phyloP scores from a whole-genome alignment of 2,797 vertebrate species.

The Danio aesculapii region DNA sequence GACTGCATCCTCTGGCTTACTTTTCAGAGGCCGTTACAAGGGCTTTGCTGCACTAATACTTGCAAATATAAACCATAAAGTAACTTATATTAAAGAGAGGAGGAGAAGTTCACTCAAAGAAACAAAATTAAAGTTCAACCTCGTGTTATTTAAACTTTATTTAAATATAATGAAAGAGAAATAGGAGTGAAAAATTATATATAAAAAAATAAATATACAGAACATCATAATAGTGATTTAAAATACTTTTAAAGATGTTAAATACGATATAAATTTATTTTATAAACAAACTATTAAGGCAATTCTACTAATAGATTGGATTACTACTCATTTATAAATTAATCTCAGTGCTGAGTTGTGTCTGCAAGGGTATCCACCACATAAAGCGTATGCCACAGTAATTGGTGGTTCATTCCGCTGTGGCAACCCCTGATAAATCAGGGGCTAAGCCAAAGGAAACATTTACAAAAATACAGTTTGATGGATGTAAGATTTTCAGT shows the following conservation, averaged over 20 bases:
- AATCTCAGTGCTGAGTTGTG: too few species aligned
- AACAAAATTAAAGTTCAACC: background rate
- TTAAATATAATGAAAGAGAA: background rate
- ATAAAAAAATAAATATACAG: rapidly evolving
- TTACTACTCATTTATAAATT: too few species aligned
- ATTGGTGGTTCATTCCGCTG: too few species aligned
- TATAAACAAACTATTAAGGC: background rate
- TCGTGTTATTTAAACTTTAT: background rate
- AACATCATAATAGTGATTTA: background rate
- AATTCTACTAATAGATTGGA: background rate
- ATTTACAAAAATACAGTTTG: too few species aligned
- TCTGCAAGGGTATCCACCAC: too few species aligned
- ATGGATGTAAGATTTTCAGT: background rate
- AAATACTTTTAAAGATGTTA: too few species aligned
- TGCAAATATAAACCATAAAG: background rate
- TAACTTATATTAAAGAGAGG: background rate
- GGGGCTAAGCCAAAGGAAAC: too few species aligned
- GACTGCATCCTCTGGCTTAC: background rate
- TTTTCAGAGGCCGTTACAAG: background rate
- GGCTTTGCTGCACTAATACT: background rate
- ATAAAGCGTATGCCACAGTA: too few species aligned
- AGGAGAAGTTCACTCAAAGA: background rate
- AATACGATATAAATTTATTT: too few species aligned
- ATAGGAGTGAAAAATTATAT: background rate
- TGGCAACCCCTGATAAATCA: too few species aligned